Evolutionary conservation across 2,888 invertebrate genomes (phyloP).

Genomic region (Acronicta aceris): DNA sequence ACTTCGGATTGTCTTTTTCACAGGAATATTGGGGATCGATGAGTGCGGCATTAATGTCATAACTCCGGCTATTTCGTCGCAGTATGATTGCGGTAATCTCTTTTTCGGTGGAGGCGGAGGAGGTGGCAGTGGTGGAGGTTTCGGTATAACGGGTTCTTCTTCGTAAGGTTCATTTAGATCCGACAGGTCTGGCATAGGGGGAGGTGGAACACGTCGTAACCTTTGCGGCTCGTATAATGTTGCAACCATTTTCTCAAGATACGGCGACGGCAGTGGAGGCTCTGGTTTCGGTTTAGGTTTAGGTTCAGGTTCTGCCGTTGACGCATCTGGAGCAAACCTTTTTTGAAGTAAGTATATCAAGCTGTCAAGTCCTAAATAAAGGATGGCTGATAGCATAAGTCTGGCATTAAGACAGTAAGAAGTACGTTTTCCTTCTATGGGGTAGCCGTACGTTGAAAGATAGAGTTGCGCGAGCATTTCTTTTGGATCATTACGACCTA

Average conservation of each 20-base stretch:
- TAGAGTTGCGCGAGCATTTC: conserved; percentile 80
- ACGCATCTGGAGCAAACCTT: conserved; percentile 69
- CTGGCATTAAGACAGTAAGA: conserved; percentile 75
- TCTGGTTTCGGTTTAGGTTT: conserved; percentile 65
- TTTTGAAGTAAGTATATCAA: conserved; percentile 69
- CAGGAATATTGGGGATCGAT: conserved; percentile 42
- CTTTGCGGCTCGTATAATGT: conserved; percentile 66
- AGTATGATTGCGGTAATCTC: conserved; percentile 68
- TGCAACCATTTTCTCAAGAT: conserved; percentile 75
- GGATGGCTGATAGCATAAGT: conserved; percentile 76
- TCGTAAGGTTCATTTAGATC: conserved; percentile 76
- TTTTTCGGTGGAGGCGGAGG: conserved; percentile 81
- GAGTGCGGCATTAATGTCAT: conserved; percentile 63
- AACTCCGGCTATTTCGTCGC: conserved; percentile 77
- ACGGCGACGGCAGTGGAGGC: conserved; percentile 71
- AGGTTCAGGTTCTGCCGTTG: conserved; percentile 37
- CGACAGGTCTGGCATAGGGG: conserved; percentile 77
- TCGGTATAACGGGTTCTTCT: conserved; percentile 68
- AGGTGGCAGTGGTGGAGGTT: conserved; percentile 72
- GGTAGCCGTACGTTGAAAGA: conserved; percentile 67
- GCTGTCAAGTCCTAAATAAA: conserved; percentile 76
- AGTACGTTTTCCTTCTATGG: conserved; percentile 70
- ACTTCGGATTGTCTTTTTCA: not conserved
- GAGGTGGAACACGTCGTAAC: conserved; percentile 61
- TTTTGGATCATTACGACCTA: conserved; percentile 76